These are phyloP conservation scores for Serilophus lunatus DNA, from an alignment of 2,113 vertebrate species.

Conservation along the genomic window DNA sequence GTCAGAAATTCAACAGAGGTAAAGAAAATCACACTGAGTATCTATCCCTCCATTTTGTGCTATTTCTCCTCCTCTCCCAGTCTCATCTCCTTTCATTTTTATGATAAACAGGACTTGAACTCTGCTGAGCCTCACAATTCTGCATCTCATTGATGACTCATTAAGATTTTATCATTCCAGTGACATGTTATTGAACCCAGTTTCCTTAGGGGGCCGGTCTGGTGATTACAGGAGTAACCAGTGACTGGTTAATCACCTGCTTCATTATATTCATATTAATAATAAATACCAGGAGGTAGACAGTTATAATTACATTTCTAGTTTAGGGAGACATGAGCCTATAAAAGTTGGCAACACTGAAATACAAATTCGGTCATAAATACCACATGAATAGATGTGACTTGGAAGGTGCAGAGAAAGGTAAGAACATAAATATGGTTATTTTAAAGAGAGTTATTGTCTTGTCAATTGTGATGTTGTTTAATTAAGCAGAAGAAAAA, in stretches of 20 bases:
- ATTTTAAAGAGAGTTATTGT: conserved; percentile 30
- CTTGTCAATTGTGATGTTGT: neutral
- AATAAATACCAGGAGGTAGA: conserved; percentile 63
- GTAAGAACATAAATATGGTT: neutral
- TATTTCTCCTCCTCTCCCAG: neutral
- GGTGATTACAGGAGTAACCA: conserved; percentile 59
- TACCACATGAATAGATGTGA: neutral
- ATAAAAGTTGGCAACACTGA: conserved; percentile 6
- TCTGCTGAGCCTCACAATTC: conserved; percentile 15
- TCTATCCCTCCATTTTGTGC: neutral
- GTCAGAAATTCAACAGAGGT: neutral
- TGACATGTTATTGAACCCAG: conserved; percentile 60
- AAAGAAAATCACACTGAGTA: neutral
- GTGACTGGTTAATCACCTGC: conserved; percentile 60
- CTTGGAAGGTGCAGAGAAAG: neutral
- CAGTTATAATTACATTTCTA: conserved; percentile 56
- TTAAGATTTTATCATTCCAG: conserved; percentile 65
- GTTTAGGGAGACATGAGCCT: conserved; percentile 43
- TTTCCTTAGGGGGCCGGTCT: conserved; percentile 44
- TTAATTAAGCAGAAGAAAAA: conserved; percentile 25
- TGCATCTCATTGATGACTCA: conserved; percentile 24
- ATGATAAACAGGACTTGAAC: conserved; percentile 44
- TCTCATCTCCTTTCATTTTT: conserved; percentile 5
- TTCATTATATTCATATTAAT: conserved; percentile 73
- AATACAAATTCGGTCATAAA: conserved; percentile 41